Base-by-base conservation (phyloP, 2,888 invertebrate species). In the Brenthis hecate region DNA sequence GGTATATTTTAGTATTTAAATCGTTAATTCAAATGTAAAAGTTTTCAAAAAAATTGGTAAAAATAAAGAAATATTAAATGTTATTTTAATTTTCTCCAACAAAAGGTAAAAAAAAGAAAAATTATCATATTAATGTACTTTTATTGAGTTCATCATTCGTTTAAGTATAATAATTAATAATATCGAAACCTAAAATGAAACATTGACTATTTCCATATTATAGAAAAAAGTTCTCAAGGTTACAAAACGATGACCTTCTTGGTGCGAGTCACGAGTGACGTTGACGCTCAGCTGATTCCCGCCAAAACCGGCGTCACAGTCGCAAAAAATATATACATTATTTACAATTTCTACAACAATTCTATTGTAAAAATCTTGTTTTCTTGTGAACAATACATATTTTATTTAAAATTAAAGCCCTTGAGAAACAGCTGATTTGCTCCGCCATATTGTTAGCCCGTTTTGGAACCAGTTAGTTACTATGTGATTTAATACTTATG, bases 241-340 rank as follows among this genome's bases (percentile, higher is more conserved):
- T 67, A 66, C 56, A 68, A 64, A 66, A 66, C 66, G 68, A 54
- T 54, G 57, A 16, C 57, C 28, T n/a, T 51, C 62, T 36, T 47
- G 51, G 50, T 56, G 64, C 57, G 55, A 63, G 71, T 43, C 50
- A 19, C 69, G 55, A 28, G 75, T 66, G 73, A 76, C 78, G 73
- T 74, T 53, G 53, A 75, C 75, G 74, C 74, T 75, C 79, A 80
- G 80, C 80, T 80, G 80, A 80, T 78, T 79, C 78, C 78, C 80
- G 80, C 80, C 79, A 79, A 77, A 79, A 74, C 76, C 65, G 74
- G 76, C 75, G 73, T 74, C 75, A 65, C 13, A 48, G 23, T n/a
- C 32, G 58, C 51, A 68, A 65, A 66, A 65, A 54, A 66, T 55
- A 60, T 56, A 48, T 14, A 36, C 19, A 36, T 51, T 32, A 6